Percentiles rank a stretch among this genome's conserved stretches.
Evolutionary conservation across 2,113 vertebrate genomes (phyloP).

Genomic region (Chlorocebus sabaeus): DNA sequence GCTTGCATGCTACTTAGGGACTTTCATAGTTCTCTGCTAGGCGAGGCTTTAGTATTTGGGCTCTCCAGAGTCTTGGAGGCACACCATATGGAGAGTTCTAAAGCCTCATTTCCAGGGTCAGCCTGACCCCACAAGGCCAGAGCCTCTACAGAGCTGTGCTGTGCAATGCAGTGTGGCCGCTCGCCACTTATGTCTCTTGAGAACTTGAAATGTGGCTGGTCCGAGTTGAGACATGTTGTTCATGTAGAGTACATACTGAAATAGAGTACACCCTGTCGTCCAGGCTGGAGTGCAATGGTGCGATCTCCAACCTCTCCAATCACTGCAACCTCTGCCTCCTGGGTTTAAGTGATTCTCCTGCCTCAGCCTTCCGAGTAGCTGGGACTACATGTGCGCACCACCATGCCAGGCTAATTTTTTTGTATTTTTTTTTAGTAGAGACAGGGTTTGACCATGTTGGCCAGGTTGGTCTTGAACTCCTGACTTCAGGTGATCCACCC

Average conservation of each 20-base stretch:
- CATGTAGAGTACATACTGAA: background rate
- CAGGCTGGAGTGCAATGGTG: no score
- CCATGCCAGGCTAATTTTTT: no score
- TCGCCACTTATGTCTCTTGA: background rate
- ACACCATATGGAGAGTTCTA: background rate
- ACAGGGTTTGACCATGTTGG: no score
- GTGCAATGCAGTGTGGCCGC: rapidly evolving
- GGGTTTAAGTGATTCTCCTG: no score
- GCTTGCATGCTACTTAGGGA: background rate
- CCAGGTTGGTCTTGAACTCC: no score
- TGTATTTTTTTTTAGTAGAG: no score
- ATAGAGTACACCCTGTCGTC: no score
- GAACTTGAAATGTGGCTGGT: background rate
- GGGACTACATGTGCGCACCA: no score
- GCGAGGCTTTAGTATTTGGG: background rate
- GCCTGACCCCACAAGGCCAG: background rate
- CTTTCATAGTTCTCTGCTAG: background rate
- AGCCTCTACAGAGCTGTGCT: background rate
- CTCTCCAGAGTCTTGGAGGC: background rate
- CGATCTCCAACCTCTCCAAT: no score
- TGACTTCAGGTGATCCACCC: no score
- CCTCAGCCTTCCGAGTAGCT: no score
- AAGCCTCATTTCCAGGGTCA: background rate
- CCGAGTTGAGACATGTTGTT: background rate
- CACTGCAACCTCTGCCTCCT: no score